A percentile compares a stretch with the other conserved stretches of the same genome.
phyloP scores from a whole-genome alignment of 2,113 vertebrate genomes.

The Lota lota region DNA sequence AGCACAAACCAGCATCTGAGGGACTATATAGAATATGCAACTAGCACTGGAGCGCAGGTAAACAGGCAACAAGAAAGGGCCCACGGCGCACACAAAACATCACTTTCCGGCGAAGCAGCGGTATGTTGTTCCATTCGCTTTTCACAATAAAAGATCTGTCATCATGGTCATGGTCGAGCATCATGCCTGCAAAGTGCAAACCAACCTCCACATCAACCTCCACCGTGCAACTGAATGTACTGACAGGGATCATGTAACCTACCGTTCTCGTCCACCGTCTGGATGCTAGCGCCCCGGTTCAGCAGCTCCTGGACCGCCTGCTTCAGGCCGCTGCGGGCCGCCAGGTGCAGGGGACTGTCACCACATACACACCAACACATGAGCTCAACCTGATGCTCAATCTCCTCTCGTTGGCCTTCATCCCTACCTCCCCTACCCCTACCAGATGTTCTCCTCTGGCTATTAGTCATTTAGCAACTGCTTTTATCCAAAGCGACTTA shows the following conservation, averaged over 20 bases:
- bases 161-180: too few relatives aligned
- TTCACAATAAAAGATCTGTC: background rate
- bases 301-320: slow-evolving; percentile 87
- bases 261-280: slow-evolving; percentile 92
- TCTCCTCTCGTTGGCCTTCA: too few relatives aligned
- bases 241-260: slow-evolving; percentile 37
- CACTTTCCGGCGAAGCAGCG: background rate
- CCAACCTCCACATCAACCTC: background rate
- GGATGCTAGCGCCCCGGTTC: slow-evolving; percentile 87
- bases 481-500: too few relatives aligned
- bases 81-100: background rate
- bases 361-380: too few relatives aligned
- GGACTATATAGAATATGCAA: background rate
- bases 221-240: background rate
- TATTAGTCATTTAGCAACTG: too few relatives aligned
- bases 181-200: background rate
- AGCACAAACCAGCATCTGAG: background rate
- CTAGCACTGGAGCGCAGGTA: too few relatives aligned
- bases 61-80: background rate
- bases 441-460: too few relatives aligned
- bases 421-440: too few relatives aligned
- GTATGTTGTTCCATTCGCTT: background rate
- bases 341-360: slow-evolving; percentile 89
- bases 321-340: slow-evolving; percentile 89
- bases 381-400: too few relatives aligned